These are phyloP conservation scores for Drosophila trichaetosa DNA, from an alignment of 2,888 invertebrate species.

Conservation along the genomic window DNA sequence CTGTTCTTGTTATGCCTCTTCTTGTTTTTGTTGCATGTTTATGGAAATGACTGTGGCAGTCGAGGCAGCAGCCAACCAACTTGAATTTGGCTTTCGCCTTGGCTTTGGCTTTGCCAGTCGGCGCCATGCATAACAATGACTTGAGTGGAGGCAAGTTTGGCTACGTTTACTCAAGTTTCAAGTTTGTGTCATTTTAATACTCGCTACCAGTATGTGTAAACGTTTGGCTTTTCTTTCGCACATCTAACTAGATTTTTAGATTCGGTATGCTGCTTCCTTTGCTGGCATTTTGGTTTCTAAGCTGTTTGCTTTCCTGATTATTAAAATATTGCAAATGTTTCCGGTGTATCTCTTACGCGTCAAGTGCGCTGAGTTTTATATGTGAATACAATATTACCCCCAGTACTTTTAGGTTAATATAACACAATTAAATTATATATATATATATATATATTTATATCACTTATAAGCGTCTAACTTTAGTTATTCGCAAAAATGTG, in stretches of 20 bases:
- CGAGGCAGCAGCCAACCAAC: conserved; percentile 31
- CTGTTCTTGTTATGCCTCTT: conserved; percentile 15
- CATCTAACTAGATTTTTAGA: conserved; percentile 51
- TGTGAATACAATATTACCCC: conserved; percentile 1
- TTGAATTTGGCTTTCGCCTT: conserved; percentile 52
- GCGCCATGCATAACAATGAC: conserved; percentile 81
- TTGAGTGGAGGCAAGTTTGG: conserved; percentile 41
- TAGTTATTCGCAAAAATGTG: not conserved
- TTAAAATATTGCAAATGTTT: conserved; percentile 64
- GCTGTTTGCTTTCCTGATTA: conserved; percentile 74
- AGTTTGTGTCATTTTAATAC: conserved; percentile 64
- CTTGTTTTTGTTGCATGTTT: conserved; percentile 51
- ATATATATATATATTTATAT: too few relatives aligned
- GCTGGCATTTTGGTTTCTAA: conserved; percentile 39
- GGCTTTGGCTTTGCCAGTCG: conserved; percentile 58
- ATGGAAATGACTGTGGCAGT: conserved; percentile 68
- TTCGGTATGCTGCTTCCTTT: conserved; percentile 19
- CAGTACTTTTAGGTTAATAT: not conserved
- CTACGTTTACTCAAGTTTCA: conserved; percentile 37
- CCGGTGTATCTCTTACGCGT: conserved; percentile 6
- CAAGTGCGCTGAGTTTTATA: not conserved
- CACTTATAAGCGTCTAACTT: not conserved
- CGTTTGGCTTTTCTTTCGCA: conserved; percentile 44
- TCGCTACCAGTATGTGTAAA: conserved; percentile 48
- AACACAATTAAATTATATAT: not conserved